Evolutionary conservation across 2,888 invertebrate genomes (phyloP), one percentile per base, ranked within the genome.

Genomic region (Drosophila barbarae): DNA sequence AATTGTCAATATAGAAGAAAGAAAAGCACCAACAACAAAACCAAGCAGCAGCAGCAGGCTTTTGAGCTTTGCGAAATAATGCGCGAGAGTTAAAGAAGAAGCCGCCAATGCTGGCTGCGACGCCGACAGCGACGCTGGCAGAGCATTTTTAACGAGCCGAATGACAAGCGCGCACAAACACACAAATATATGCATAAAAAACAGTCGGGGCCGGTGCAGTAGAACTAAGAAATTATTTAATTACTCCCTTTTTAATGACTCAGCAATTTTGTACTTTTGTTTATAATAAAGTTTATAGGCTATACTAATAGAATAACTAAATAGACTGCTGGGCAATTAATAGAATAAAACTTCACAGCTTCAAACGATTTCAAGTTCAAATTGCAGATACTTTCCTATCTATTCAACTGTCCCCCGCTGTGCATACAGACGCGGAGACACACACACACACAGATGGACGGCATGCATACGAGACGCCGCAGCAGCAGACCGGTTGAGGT

Each of bases 401-500:
- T 51, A 56, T 47, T 58, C 21, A 21, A 28, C n/a, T 60, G 21
- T 26, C 46, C 59, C 47, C 34, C 18, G 18, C n/a, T 57, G 59
- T 60, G 18, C 26, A 34, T 32, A 18, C 41, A 71, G 21, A 60
- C 41, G 49, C 26, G 39, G 49, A 58, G 44, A 63, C 21, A 32
- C 47, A 63, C 21, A 32, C 18, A 55, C 41, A 70, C 13, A 42
- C 38, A 57, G 26, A 60, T 55, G 66, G 46, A 26, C 38, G 59
- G 32, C 79, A 73, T 80, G 72, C 64, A 76, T 50, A 77, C 50
- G 74, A 77, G 77, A 79, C 77, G 81, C 72, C 72, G 73, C 77
- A 77, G 73, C 73, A 73, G 76, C 78, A 78, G 79, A 79, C 79
- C 79, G 79, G 79, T 79, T 79, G 79, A 79, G 84, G 83, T 83